A percentile compares a stretch with the other conserved stretches of the same genome.
Conservation (phyloP, 2,797 vertebrate genomes). For the Lutjanus argentimaculatus region DNA sequence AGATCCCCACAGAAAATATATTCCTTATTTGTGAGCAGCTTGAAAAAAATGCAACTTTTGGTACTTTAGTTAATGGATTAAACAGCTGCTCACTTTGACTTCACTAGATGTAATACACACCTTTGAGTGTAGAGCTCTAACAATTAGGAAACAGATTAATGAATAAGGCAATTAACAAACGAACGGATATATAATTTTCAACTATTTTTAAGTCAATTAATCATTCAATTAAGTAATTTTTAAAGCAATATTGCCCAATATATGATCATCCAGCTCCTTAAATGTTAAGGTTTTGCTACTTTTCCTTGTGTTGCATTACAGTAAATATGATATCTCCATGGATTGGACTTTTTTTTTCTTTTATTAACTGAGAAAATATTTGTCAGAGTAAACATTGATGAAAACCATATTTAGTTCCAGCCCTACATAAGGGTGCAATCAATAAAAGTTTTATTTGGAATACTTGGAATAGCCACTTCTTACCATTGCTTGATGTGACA, state of each 20-base stretch:
- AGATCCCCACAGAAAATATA: background rate
- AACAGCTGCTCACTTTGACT: constrained; percentile 7
- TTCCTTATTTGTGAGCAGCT: constrained; percentile 12
- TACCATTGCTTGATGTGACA: constrained; percentile 17
- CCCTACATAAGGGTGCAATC: background rate
- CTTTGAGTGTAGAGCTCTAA: background rate
- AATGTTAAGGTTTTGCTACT: background rate
- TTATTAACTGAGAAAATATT: background rate
- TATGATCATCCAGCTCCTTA: background rate
- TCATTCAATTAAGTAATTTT: background rate
- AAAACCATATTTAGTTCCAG: background rate
- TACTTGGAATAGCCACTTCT: background rate
- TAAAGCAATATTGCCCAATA: background rate
- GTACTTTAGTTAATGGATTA: background rate
- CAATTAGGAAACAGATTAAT: background rate
- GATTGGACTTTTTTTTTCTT: no score
- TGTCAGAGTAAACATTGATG: background rate
- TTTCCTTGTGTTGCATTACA: background rate
- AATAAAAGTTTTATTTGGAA: background rate
- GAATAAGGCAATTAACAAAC: no score
- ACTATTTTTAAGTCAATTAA: background rate
- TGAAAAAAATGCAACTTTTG: background rate
- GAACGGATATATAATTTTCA: background rate
- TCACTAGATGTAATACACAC: background rate
- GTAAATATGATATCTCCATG: background rate